Evolutionary conservation across 2,888 invertebrate genomes (phyloP), one percentile per base, ranked within the genome.

Genomic region (Diplolepis rosae): DNA sequence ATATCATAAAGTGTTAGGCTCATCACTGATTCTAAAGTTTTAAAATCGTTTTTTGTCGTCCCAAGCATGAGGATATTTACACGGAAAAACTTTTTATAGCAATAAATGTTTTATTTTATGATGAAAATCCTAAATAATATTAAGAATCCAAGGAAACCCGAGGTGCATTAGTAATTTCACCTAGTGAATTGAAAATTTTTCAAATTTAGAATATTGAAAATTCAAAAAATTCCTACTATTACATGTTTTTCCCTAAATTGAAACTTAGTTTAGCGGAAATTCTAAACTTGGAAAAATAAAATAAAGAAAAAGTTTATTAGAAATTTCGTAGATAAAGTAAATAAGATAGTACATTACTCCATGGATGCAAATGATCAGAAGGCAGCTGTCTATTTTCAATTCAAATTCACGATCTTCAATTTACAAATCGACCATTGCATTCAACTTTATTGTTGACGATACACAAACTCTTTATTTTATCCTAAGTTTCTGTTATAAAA

Each of bases 351-450:
- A 22, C 48, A 48, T 35, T 39, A 39, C 39, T 39, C 24, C 32
- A 22, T n/a, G 24, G 22, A 61, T 42, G 4, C 2, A 27, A 39
- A 61, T 32, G 22, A 13, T 24, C n/a, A 24, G 39, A 42, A 27
- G 35, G 35, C 61, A 61, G 39, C n/a, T 61, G 39, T 61, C 61
- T 61, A 39, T 61, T 42, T 61, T 27, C n/a, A 61, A 61, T 61
- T 61, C 39, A 61, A 42, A 35, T 42, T 27, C 61, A 24, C 35
- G 39, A 61, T 9, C 39, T 39, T 24, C 9, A 22, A 13, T 39
- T 24, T 61, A 42, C 35, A 56, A 61, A 61, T 61, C 61, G 39
- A 61, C 24, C 61, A 24, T 9, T 39, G 35, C 61, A 39, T 61
- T 27, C 24, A 61, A 39, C 61, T 61, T 61, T 61, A 61, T 61